Evolutionary conservation across 2,888 invertebrate genomes (phyloP), one percentile per base, ranked within the genome.

Genomic region (Spisula subtruncata): DNA sequence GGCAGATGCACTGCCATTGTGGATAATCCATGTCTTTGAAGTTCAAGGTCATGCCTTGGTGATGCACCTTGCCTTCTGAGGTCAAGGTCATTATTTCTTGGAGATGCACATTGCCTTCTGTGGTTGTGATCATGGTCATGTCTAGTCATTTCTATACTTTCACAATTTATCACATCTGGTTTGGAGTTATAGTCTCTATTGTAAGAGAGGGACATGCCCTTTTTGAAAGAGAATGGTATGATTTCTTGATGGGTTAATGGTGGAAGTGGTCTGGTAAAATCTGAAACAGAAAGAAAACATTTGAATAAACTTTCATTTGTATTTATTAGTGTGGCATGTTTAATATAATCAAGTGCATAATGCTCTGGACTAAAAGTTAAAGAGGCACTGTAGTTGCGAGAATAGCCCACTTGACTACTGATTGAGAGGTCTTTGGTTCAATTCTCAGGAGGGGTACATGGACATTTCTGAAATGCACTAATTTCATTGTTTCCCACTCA

Each of bases 221-320:
- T 92, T 85, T 92, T 92, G 81, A 92, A 92, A 83, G 92, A 92
- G 51, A 92, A 92, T 89, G 92, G 92, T 32, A 92, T 90, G 46
- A 92, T 92, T 83, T 92, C 91, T 71, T 92, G 92, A 18, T 90
- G 90, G 18, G 89, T 66, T 85, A 89, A 54, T 14, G 88, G 88
- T 41, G 89, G 90, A 2, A 90, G 83, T 16, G 88, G 89, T 60
- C 91, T 71, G 2, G 82, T 87, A 32, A 90, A 83, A 87, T 89
- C 91, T 87, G 89, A 54, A 91, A 88, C 18, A 54, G 35, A 75
- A 18, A 75, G 35, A 10, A 1, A 51, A 48, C 48, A 51, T 51
- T 51, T 51, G 51, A 6, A 51, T 51, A 51, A 51, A 51, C 14
- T 5, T 51, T 51, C 12, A 51, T n/a, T n/a, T n/a, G n/a, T n/a